Base-by-base conservation (phyloP, 2,797 vertebrate genomes). In the Acanthis flammea region DNA sequence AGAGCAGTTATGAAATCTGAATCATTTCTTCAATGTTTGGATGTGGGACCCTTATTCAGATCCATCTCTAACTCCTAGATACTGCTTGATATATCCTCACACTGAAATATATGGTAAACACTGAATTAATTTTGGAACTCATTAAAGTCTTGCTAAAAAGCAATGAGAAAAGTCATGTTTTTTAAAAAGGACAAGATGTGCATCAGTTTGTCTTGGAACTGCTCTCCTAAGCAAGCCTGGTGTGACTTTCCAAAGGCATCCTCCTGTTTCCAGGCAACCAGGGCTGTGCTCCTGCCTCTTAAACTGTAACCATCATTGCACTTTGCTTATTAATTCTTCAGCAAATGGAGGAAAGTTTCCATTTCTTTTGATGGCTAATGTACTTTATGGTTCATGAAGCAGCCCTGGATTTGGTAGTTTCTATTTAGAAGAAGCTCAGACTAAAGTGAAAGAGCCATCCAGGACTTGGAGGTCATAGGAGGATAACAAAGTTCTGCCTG, bases 311-410 rank as follows among this genome's bases (percentile, higher is more conserved):
- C 4, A 0, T 78, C 50, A 2, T 15, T 81, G 91, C 45, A 88
- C 70, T 94, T 92, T 53, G 33, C 91, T 95, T 92, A 92, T 95
- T 96, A 95, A 94, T 93, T 93, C 92, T 90, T 83, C 62, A 92
- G 87, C 55, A 88, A 95, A 89, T 41, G 89, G 68, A 93, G 51
- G 78, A 81, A 95, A 86, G 50, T 75, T 97, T 91, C 72, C 62
- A 55, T 85, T 94, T 68, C 76, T 74, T 90, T 92, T 75, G 87
- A 92, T 53, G 24, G 79, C 73, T 92, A 80, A 94, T 86, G 91
- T 73, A 92, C 85, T 94, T 94, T 65, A 88, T 79, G 82, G 87
- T 86, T 96, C 94, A 96, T 63, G 76, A 70, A 95, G 86, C 92
- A 94, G 66, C 51, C 50, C 79, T 83, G 62, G 76, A 55, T 92